These are phyloP conservation scores for Drosophila atroscutellata DNA, from an alignment of 2,888 invertebrate genomes.

Conservation along the genomic window DNA sequence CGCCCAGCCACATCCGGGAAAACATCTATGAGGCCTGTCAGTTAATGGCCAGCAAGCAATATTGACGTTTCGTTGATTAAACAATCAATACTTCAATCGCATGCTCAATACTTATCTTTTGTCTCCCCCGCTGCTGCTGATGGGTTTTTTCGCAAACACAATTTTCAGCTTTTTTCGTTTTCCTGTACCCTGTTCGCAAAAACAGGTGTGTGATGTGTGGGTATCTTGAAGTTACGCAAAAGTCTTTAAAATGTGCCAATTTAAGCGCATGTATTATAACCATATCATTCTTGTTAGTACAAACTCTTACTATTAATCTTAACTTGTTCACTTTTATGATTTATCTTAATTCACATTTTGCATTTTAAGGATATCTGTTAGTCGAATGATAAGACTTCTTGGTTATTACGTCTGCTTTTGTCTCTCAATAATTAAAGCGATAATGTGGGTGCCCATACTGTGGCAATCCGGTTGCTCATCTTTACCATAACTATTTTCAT, in stretches of 20 bases:
- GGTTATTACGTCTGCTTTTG: constrained; percentile 25
- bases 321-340: not conserved
- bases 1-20: constrained; percentile 40
- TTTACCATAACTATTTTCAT: constrained; percentile 36
- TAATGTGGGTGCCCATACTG: constrained; percentile 61
- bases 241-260: not conserved
- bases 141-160: constrained; percentile 11
- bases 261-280: not conserved
- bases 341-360: not conserved
- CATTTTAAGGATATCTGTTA: constrained; percentile 4
- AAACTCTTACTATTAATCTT: not conserved
- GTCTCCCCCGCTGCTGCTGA: not conserved
- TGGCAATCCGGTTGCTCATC: constrained; percentile 43
- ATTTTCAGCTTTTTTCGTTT: not conserved
- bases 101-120: constrained; percentile 14
- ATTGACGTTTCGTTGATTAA: constrained; percentile 65
- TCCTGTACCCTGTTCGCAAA: not conserved
- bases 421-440: constrained; percentile 69
- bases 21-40: constrained; percentile 60
- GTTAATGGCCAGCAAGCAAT: constrained; percentile 59
- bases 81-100: constrained; percentile 70
- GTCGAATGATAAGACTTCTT: not conserved
- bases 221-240: not conserved
- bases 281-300: not conserved
- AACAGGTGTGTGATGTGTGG: not conserved